These are phyloP conservation scores for Scotopteryx bipunctaria DNA, from an alignment of 2,888 invertebrate genomes.

Conservation along the genomic window DNA sequence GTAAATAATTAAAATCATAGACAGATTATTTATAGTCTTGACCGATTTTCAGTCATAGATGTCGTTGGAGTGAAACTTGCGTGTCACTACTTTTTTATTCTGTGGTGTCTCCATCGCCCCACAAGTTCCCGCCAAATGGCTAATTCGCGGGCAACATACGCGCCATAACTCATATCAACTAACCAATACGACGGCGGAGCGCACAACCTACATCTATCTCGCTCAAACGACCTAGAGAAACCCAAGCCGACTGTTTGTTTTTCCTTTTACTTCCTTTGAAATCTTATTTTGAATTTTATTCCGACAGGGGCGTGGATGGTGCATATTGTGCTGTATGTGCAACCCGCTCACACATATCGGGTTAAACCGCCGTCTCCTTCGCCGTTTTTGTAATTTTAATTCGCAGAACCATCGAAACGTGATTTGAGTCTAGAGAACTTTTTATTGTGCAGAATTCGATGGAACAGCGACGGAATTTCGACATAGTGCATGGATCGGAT, in stretches of 20 bases:
- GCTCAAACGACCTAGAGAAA: slow-evolving; percentile 76
- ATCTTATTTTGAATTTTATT: slow-evolving; percentile 83
- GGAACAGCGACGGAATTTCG: slow-evolving; percentile 67
- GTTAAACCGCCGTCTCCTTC: slow-evolving; percentile 62
- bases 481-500: slow-evolving; percentile 59
- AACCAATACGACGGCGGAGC: slow-evolving; percentile 60
- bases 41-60: neutral
- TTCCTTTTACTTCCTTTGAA: slow-evolving; percentile 80
- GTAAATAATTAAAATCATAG: no score
- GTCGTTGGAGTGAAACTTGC: slow-evolving; percentile 3
- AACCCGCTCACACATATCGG: slow-evolving; percentile 70
- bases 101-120: slow-evolving; percentile 62
- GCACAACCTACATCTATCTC: slow-evolving; percentile 61
- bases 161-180: slow-evolving; percentile 81
- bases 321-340: no score
- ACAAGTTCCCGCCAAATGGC: slow-evolving; percentile 75
- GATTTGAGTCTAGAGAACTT: slow-evolving; percentile 76
- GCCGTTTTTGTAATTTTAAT: slow-evolving; percentile 81
- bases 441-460: slow-evolving; percentile 76
- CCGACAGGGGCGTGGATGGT: slow-evolving; percentile 83
- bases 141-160: slow-evolving; percentile 79
- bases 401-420: slow-evolving; percentile 80
- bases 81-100: slow-evolving; percentile 16
- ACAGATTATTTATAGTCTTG: no score
- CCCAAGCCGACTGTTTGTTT: slow-evolving; percentile 73